Percentiles rank a stretch among this genome's conserved stretches.
Evolutionary conservation across 2,797 vertebrate species (phyloP).

Genomic region (Gastrophryne carolinensis): DNA sequence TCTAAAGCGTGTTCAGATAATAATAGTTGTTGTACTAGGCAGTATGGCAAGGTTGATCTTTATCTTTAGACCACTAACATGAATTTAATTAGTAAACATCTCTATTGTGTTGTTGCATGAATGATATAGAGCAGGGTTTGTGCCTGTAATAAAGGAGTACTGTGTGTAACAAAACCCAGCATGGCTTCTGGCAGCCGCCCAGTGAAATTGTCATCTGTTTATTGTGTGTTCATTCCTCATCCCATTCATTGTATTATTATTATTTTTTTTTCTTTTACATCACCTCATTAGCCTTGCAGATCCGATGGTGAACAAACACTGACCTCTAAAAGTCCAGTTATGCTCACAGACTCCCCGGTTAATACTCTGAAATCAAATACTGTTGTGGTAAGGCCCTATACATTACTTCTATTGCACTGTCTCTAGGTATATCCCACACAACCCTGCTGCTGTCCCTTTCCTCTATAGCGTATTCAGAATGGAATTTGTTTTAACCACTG

Average conservation of each 20-base stretch:
- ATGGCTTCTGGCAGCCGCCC: conserved; percentile 8
- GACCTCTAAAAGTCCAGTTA: conserved; percentile 75
- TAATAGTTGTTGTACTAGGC: no score
- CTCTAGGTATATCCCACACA: neutral
- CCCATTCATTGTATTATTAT: conserved; percentile 46
- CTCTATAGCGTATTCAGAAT: neutral
- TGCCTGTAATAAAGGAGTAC: neutral
- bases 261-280: conserved; percentile 32
- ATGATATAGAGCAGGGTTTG: neutral
- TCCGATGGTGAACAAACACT: conserved; percentile 69
- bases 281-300: conserved; percentile 66
- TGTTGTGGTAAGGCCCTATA: conserved; percentile 70
- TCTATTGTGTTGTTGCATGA: neutral
- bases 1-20: no score
- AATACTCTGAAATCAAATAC: conserved; percentile 80
- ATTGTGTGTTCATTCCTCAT: conserved; percentile 19
- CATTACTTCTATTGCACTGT: conserved; percentile 1
- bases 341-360: conserved; percentile 74
- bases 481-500: no score
- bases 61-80: no score
- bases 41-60: no score
- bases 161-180: neutral
- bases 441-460: neutral
- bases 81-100: neutral
- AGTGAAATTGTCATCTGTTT: neutral